Evolutionary conservation across 2,888 invertebrate species (phyloP).

Genomic region (Pachydiplax longipennis): DNA sequence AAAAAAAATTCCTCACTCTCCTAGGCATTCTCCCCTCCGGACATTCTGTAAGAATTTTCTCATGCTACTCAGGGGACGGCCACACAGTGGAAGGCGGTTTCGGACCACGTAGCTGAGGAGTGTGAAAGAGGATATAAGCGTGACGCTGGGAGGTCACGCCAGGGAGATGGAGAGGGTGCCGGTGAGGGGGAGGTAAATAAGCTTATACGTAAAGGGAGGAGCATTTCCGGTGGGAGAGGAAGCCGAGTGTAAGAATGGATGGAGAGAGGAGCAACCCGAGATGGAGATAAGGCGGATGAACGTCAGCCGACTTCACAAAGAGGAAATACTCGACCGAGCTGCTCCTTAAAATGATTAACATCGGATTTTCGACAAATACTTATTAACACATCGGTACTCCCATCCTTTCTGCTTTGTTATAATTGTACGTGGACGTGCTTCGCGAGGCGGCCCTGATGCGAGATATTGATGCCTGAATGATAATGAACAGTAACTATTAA

Average conservation of each 20-base stretch:
- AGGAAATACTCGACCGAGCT: too few relatives aligned
- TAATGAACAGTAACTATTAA: too few relatives aligned
- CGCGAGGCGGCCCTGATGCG: too few relatives aligned
- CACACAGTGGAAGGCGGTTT: neutral
- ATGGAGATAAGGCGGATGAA: neutral
- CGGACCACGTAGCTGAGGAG: neutral
- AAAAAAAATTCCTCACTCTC: too few relatives aligned
- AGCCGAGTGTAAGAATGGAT: neutral
- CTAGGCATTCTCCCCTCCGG: too few relatives aligned
- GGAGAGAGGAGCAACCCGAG: neutral
- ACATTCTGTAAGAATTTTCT: neutral
- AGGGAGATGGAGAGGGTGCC: neutral
- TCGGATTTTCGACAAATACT: too few relatives aligned
- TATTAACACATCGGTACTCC: too few relatives aligned
- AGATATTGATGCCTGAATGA: too few relatives aligned
- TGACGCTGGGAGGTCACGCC: slow-evolving; percentile 3
- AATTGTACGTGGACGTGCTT: too few relatives aligned
- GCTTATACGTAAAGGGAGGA: neutral
- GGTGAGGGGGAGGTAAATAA: neutral
- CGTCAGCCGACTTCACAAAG: neutral
- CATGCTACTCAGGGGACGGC: neutral
- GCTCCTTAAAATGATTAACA: too few relatives aligned
- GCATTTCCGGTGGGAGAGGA: neutral
- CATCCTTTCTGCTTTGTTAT: too few relatives aligned
- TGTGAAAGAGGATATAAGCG: slow-evolving; percentile 15